Conservation (phyloP, 1,140 invertebrate species). For the Calliphora vicina region DNA sequence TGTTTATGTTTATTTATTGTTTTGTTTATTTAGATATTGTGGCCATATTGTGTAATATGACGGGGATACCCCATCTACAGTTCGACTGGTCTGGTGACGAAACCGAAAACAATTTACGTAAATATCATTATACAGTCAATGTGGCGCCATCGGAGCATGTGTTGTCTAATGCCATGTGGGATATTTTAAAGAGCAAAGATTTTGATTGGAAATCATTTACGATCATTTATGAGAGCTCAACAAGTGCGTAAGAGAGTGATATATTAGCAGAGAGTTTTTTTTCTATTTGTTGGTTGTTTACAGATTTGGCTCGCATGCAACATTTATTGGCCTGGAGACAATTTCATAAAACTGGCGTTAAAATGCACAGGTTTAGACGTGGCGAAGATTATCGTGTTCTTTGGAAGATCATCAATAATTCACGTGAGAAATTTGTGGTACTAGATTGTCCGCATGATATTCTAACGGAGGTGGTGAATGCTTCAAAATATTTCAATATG, state of each 20-base stretch:
- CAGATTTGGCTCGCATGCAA: conserved; percentile 52
- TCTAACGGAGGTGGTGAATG: conserved; percentile 65
- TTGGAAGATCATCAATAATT: conserved; percentile 74
- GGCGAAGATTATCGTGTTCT: conserved; percentile 65
- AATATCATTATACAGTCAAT: conserved; percentile 67
- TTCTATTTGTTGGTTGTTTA: background rate
- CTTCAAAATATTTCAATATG: conserved; percentile 55
- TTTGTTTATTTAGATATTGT: conserved; percentile 64
- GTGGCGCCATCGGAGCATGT: conserved; percentile 77
- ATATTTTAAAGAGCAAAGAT: conserved; percentile 70
- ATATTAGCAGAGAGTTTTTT: background rate
- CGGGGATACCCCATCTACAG: conserved; percentile 74
- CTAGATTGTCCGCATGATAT: conserved; percentile 73
- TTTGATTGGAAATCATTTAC: conserved; percentile 83
- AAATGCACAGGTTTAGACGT: conserved; percentile 67
- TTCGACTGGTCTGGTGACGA: conserved; percentile 72
- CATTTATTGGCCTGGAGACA: conserved; percentile 52
- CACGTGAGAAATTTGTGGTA: conserved; percentile 72
- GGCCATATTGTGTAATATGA: conserved; percentile 73
- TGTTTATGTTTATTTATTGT: background rate
- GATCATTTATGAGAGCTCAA: conserved; percentile 81
- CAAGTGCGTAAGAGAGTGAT: conserved; percentile 63
- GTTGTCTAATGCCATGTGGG: conserved; percentile 74
- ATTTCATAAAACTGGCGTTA: conserved; percentile 60
- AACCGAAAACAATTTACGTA: conserved; percentile 59